Evolutionary conservation across 2,888 invertebrate genomes (phyloP).

Genomic region (Chrysopilus asiliformis): DNA sequence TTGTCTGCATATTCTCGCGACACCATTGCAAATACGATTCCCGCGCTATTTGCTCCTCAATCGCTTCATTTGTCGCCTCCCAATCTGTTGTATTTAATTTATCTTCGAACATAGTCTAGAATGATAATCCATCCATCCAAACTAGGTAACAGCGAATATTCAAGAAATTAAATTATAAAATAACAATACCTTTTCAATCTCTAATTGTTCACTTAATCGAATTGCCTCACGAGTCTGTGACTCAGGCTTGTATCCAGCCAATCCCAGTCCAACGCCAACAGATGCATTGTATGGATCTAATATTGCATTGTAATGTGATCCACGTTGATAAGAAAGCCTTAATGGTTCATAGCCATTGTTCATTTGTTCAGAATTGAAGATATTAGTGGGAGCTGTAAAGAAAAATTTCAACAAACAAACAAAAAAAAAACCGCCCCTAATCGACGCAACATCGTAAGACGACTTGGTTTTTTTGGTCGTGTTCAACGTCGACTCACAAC

Average conservation of each 20-base stretch:
- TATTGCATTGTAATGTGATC: constrained; percentile 79
- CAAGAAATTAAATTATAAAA: neutral
- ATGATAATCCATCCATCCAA: no score
- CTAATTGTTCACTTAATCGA: constrained; percentile 60
- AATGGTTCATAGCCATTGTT: constrained; percentile 66
- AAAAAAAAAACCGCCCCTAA: no score
- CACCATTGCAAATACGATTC: constrained; percentile 76
- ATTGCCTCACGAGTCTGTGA: constrained; percentile 60
- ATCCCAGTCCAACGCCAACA: constrained; percentile 70
- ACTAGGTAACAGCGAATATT: constrained; percentile 1
- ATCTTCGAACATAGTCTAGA: constrained; percentile 76
- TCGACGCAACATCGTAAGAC: no score
- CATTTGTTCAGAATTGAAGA: constrained; percentile 59
- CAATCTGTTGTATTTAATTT: constrained; percentile 80
- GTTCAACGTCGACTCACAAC: no score
- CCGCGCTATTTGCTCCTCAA: constrained; percentile 74
- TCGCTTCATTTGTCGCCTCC: constrained; percentile 84
- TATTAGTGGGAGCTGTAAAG: constrained; percentile 66
- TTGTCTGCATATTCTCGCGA: constrained; percentile 47
- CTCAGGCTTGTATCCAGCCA: constrained; percentile 67
- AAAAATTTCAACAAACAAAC: constrained; percentile 5
- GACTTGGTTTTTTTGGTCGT: no score
- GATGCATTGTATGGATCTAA: constrained; percentile 71
- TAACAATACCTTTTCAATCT: constrained; percentile 65
- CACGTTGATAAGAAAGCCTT: constrained; percentile 72